phyloP scores from a whole-genome alignment of 2,797 vertebrate species.

The Hydrolagus colliei region DNA sequence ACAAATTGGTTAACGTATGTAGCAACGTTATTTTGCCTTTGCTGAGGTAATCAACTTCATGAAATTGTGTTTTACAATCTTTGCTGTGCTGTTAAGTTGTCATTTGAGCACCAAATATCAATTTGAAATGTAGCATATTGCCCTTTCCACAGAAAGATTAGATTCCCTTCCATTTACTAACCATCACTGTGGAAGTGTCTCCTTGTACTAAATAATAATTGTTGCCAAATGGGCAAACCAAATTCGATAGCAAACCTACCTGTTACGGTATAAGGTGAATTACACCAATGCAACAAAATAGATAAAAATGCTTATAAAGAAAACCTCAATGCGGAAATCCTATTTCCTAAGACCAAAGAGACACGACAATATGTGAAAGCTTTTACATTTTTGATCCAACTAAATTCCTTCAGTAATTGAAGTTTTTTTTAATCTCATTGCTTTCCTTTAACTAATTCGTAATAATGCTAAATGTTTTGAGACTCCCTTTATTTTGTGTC shows the following conservation, averaged over 20 bases:
- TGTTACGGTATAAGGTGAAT: not conserved
- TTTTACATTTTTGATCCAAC: conserved; percentile 5
- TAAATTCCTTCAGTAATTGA: not conserved
- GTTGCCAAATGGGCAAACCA: not conserved
- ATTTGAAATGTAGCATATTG: too few relatives aligned
- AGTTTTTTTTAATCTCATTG: too few relatives aligned
- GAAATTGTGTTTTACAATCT: too few relatives aligned
- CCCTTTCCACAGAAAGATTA: not conserved
- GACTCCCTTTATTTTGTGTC: too few relatives aligned
- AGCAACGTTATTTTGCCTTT: too few relatives aligned
- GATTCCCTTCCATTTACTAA: not conserved
- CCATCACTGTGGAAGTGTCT: not conserved
- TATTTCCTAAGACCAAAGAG: not conserved
- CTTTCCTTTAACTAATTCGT: too few relatives aligned
- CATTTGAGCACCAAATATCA: too few relatives aligned
- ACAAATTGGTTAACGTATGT: too few relatives aligned
- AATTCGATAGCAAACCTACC: not conserved
- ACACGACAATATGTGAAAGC: not conserved
- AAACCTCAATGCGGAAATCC: not conserved
- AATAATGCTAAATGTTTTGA: too few relatives aligned
- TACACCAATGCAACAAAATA: not conserved
- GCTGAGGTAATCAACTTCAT: too few relatives aligned
- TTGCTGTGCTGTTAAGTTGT: too few relatives aligned
- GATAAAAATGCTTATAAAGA: not conserved
- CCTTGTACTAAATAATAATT: not conserved